Evolutionary conservation across 2,113 vertebrate genomes (phyloP).

Genomic region (Chaetorhynchus papuensis): DNA sequence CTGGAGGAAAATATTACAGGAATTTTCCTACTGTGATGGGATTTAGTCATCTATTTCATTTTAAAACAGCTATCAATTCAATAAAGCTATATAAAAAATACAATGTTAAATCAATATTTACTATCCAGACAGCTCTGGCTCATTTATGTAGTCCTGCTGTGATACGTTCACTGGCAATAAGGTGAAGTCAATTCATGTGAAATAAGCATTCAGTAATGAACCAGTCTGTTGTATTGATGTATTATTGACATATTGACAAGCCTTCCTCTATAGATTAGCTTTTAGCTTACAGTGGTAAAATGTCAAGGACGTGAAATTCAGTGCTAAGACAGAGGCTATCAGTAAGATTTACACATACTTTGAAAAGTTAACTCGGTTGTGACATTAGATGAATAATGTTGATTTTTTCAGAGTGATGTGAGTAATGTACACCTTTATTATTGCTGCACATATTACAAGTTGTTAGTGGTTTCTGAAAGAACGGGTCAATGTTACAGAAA

Average conservation of each 20-base stretch:
- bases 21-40: constrained; percentile 14
- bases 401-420: background rate
- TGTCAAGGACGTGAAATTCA: background rate
- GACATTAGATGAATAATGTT: background rate
- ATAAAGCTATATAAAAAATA: constrained; percentile 38
- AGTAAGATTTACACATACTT: background rate
- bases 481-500: background rate
- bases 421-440: background rate
- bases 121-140: background rate
- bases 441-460: background rate
- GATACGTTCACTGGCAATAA: background rate
- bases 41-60: constrained; percentile 17
- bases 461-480: constrained; percentile 1
- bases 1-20: background rate
- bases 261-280: background rate
- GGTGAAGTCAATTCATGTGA: background rate
- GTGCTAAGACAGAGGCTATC: background rate
- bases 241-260: background rate
- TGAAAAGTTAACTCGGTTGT: background rate
- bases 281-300: background rate
- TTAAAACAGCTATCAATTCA: constrained; percentile 49
- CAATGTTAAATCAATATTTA: constrained; percentile 56
- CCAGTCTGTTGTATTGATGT: background rate
- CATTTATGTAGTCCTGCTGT: background rate
- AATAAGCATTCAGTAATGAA: constrained; percentile 16